Base-by-base conservation (phyloP, 2,888 invertebrate genomes). In the Malthinus flaveolus region DNA sequence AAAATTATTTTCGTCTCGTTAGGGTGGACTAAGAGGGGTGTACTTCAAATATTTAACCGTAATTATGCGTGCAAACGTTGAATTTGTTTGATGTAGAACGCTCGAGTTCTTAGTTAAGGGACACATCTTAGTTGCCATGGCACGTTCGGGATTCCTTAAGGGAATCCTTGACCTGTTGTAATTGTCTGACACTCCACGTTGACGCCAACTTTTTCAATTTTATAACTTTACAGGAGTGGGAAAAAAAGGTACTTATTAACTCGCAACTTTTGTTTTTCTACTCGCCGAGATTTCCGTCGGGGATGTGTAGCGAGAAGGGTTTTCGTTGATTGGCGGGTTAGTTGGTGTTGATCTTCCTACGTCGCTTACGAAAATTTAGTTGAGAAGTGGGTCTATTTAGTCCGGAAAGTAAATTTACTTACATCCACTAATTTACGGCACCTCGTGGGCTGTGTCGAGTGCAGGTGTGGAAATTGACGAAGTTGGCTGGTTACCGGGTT, bases 61-160 rank as follows among this genome's bases (percentile, higher is more conserved):
- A 49, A 49, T 49, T 49, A 39, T 32, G 13, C 46, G 15, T 32
- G 13, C 49, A 39, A 39, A 42, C 49, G 39, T 32, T 46, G 32
- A 49, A 31, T 7, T 49, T 49, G 49, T 49, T 49, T 49, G 39
- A 49, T 49, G 39, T 49, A n/a, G 32, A 45, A 12, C 23, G 49
- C 32, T 32, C 39, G 13, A 49, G 32, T 39, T 39, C 49, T 39
- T 32, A 49, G 46, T 32, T 49, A 37, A 32, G 49, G 32, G 9
- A 9, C 31, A 32, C 12, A 42, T 42, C 32, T 37, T 37, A 49
- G 12, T 36, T 39, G 31, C 37, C 36, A n/a, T 42, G 15, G 39
- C 39, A 42, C 15, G 39, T 42, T 42, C 23, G 10, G 15, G 23
- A 42, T 23, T 42, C 39, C 39, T 31, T 39, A 49, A 39, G 13